Percentiles rank a stretch among this genome's conserved stretches.
phyloP scores from a whole-genome alignment of 1,140 invertebrate species.

The Zaprionus nigranus region DNA sequence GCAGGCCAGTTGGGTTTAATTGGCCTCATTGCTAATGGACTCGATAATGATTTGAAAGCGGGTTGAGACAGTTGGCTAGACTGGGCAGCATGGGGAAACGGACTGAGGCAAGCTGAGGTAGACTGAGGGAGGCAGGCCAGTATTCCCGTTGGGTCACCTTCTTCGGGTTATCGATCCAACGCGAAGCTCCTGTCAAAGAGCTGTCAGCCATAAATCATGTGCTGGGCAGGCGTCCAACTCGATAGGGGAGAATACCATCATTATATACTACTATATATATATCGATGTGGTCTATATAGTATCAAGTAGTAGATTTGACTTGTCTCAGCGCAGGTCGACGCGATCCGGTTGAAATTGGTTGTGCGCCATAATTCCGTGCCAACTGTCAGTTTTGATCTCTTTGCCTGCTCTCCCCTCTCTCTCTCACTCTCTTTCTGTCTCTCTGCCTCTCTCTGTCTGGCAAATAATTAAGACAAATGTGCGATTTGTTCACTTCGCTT shows the following conservation, averaged over 20 bases:
- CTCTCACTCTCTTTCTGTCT: slow-evolving; percentile 14
- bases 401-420: background rate
- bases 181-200: slow-evolving; percentile 25
- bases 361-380: slow-evolving; percentile 53
- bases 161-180: slow-evolving; percentile 25
- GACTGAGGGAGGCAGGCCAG: too few species aligned
- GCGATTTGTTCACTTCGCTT: slow-evolving; percentile 28
- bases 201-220: slow-evolving; percentile 74
- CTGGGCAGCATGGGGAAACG: background rate
- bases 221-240: slow-evolving; percentile 56
- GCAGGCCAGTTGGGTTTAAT: background rate
- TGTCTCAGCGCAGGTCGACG: slow-evolving; percentile 21
- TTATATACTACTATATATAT: slow-evolving; percentile 7
- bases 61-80: background rate
- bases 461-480: slow-evolving; percentile 69
- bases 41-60: background rate
- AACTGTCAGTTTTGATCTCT: slow-evolving; percentile 20
- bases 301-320: slow-evolving; percentile 29
- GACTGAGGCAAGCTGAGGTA: too few species aligned
- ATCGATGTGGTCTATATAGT: background rate
- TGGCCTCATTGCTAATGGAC: slow-evolving; percentile 9
- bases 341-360: slow-evolving; percentile 72
- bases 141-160: background rate
- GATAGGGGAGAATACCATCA: slow-evolving; percentile 18
- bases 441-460: slow-evolving; percentile 25